These are phyloP conservation scores for Pseudoatta argentina DNA, from an alignment of 1,140 invertebrate genomes.

Conservation along the genomic window DNA sequence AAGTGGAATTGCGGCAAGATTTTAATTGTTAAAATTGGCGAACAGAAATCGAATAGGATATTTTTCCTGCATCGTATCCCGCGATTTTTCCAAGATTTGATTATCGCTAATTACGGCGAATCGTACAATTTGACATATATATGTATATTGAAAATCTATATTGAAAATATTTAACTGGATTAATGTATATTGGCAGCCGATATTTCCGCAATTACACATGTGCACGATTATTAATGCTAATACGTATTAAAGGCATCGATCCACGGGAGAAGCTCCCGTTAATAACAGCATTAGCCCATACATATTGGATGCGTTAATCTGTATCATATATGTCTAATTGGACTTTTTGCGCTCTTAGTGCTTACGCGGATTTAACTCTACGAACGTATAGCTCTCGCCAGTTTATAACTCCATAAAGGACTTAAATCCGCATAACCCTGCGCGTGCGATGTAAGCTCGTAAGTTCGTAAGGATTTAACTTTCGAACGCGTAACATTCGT, in stretches of 20 bases:
- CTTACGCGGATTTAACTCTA: constrained; percentile 57
- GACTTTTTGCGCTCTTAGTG: constrained; percentile 57
- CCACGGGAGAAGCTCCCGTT: constrained; percentile 15
- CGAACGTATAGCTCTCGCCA: constrained; percentile 30
- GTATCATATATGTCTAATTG: constrained; percentile 58
- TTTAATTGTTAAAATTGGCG: constrained; percentile 24
- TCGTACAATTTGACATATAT: background rate
- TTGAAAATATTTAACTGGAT: constrained; percentile 23
- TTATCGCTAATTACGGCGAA: constrained; percentile 1
- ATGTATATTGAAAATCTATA: background rate
- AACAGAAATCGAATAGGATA: background rate
- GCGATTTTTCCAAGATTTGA: background rate
- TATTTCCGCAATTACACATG: constrained; percentile 46
- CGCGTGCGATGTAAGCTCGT: constrained; percentile 51
- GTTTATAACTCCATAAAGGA: constrained; percentile 64
- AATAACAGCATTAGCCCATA: constrained; percentile 41
- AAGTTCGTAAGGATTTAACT: constrained; percentile 60
- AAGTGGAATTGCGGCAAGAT: background rate
- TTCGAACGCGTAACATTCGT: constrained; percentile 53
- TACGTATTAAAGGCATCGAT: constrained; percentile 51
- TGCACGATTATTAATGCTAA: constrained; percentile 42
- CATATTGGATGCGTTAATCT: constrained; percentile 51
- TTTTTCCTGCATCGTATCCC: background rate
- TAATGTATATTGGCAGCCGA: background rate
- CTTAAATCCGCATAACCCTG: constrained; percentile 54